Percentiles rank a stretch among this genome's conserved stretches.
Conservation (phyloP, 2,113 vertebrate species). For the Zeus faber region DNA sequence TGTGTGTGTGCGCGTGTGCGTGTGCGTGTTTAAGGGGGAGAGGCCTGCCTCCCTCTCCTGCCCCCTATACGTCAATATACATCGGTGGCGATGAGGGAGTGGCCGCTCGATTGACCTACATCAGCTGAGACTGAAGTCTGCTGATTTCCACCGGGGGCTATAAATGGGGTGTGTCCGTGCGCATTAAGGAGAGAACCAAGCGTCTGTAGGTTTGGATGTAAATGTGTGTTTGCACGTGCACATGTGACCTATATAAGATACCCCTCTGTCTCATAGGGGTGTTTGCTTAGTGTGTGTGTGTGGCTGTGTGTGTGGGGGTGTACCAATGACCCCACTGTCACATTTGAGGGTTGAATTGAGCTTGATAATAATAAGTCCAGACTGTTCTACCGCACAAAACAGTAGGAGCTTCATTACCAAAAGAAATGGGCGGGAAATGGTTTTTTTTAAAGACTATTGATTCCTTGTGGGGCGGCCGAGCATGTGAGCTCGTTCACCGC, state of each 20-base stretch:
- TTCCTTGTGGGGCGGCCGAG: background rate
- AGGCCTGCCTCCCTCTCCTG: conserved; percentile 6
- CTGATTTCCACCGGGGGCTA: conserved; percentile 44
- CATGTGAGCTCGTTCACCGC: no score
- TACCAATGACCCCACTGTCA: conserved; percentile 22
- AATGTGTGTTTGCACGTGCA: background rate
- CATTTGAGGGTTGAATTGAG: conserved; percentile 39
- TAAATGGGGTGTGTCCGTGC: conserved; percentile 12
- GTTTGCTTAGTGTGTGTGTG: background rate
- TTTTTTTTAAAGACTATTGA: background rate
- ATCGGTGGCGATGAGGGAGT: conserved; percentile 27
- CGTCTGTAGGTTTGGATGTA: background rate
- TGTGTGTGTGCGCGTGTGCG: conserved; percentile 3
- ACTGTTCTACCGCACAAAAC: background rate
- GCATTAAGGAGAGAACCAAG: background rate
- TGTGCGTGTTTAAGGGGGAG: background rate
- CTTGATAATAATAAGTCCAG: background rate
- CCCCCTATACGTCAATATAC: conserved; percentile 31
- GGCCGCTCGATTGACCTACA: conserved; percentile 56
- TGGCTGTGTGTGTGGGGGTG: conserved; percentile 1
- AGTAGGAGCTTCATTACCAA: background rate
- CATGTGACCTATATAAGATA: background rate
- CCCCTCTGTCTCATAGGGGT: background rate
- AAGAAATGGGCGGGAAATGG: background rate
- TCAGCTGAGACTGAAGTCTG: conserved; percentile 39